Conservation (phyloP, 2,888 invertebrate species). For the Pheosia tremula region DNA sequence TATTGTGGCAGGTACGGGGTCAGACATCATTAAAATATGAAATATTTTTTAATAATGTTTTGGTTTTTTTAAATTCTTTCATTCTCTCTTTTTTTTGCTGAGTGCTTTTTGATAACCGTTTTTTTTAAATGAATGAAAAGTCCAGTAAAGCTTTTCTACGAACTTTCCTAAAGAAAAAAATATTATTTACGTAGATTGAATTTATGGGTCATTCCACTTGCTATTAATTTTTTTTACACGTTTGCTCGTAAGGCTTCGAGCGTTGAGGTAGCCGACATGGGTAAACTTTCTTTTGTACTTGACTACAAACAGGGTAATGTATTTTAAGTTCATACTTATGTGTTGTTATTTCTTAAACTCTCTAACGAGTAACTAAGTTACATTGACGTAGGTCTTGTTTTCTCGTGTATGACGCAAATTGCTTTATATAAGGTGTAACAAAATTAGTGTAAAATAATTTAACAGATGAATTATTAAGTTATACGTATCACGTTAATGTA, state of each 20-base stretch:
- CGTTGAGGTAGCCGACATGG: neutral
- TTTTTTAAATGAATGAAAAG: neutral
- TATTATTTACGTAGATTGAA: neutral
- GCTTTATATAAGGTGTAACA: too few species aligned
- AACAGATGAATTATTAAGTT: too few species aligned
- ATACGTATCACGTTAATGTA: too few species aligned
- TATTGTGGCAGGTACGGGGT: neutral
- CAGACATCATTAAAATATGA: neutral
- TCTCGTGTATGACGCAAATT: too few species aligned
- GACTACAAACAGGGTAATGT: neutral
- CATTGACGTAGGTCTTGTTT: too few species aligned
- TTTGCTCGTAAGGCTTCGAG: neutral
- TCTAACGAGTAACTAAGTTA: too few species aligned
- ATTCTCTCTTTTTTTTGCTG: too few species aligned
- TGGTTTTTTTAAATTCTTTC: too few species aligned
- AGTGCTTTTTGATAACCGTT: too few species aligned
- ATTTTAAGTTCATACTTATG: neutral
- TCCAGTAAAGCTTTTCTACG: neutral
- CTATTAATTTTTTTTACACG: conserved; percentile 5
- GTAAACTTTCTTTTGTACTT: neutral
- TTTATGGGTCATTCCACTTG: conserved; percentile 9
- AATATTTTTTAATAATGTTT: neutral
- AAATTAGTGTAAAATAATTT: too few species aligned
- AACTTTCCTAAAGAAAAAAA: neutral
- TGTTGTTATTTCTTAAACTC: too few species aligned